Conservation (phyloP, 2,113 vertebrate species). For the Amphiprion ocellaris region DNA sequence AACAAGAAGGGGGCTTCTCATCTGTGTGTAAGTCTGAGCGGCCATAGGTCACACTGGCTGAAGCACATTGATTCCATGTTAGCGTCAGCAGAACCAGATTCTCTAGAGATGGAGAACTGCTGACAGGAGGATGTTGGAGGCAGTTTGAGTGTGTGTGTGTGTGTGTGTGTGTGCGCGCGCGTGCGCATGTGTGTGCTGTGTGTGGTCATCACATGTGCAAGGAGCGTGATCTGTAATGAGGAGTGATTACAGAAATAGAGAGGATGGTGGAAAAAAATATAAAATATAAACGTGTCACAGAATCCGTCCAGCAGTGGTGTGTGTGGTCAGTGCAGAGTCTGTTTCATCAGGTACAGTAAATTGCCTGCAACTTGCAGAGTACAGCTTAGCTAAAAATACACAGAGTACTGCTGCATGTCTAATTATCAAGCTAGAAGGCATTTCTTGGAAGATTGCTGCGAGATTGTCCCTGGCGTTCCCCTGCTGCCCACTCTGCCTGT, state of each 20-base stretch:
- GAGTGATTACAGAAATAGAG: not conserved
- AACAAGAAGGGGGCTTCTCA: conserved; percentile 23
- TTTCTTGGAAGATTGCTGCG: conserved; percentile 67
- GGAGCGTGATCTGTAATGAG: not conserved
- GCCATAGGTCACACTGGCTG: conserved; percentile 51
- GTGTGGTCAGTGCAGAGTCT: conserved; percentile 33
- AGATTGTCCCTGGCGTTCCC: conserved; percentile 66
- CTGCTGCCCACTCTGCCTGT: conserved; percentile 61
- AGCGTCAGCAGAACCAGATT: conserved; percentile 62
- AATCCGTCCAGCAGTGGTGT: conserved; percentile 12
- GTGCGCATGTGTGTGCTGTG: not conserved
- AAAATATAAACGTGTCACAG: not conserved
- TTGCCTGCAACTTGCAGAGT: conserved; percentile 52
- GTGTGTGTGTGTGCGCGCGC: not conserved
- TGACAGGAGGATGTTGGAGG: conserved; percentile 52
- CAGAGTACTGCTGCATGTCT: conserved; percentile 48
- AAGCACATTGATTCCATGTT: conserved; percentile 65
- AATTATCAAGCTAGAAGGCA: conserved; percentile 62
- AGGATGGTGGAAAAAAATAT: not conserved
- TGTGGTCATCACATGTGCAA: not conserved
- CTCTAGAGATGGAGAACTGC: conserved; percentile 57
- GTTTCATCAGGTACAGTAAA: conserved; percentile 50
- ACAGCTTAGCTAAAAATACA: conserved; percentile 65
- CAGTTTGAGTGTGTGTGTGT: conserved; percentile 1
- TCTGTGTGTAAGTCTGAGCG: conserved; percentile 13